Conservation (phyloP, 2,888 invertebrate species). For the Lepeophtheirus nordmannii region DNA sequence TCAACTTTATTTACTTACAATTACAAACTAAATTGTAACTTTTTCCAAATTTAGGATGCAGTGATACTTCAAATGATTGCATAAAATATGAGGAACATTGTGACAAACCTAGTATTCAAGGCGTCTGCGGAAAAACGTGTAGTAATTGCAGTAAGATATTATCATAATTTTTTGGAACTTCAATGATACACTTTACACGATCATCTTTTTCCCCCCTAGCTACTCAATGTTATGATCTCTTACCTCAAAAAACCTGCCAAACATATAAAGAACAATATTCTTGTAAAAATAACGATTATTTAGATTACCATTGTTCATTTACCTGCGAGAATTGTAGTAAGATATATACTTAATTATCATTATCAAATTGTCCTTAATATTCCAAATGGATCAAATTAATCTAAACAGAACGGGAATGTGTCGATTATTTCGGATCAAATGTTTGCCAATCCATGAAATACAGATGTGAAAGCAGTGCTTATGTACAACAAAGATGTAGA, state of each 20-base stretch:
- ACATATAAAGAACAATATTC: neutral
- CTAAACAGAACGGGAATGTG: neutral
- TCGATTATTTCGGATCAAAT: neutral
- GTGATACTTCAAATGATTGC: neutral
- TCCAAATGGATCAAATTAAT: no score
- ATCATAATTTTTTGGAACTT: neutral
- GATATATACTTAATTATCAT: neutral
- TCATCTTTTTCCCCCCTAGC: neutral
- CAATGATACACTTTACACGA: neutral
- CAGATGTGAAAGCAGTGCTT: neutral
- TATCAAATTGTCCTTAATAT: neutral
- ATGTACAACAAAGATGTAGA: constrained; percentile 4
- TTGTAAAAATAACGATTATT: neutral
- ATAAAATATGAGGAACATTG: neutral
- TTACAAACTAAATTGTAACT: no score
- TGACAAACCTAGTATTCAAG: neutral
- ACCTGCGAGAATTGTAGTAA: neutral
- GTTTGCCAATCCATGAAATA: neutral
- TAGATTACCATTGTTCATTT: neutral
- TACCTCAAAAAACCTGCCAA: neutral
- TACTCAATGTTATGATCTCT: neutral
- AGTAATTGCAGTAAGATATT: neutral
- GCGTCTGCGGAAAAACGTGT: neutral
- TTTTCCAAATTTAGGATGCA: neutral
- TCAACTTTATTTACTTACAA: no score